Evolutionary conservation across 2,888 invertebrate species (phyloP), one percentile per base, ranked within the genome.

Genomic region (Euphydryas editha): DNA sequence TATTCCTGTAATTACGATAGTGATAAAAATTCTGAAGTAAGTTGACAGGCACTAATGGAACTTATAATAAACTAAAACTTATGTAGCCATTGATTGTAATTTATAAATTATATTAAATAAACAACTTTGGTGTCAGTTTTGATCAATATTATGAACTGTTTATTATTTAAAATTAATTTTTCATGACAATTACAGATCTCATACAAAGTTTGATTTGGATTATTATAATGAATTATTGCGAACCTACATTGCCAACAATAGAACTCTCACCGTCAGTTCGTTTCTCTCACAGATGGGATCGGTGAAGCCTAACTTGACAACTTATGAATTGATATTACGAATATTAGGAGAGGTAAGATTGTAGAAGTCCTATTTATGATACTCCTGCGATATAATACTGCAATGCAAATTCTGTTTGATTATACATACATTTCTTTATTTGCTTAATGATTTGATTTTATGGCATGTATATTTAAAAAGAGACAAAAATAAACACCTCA

Each of bases 191-290:
- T 78, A 72, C 80, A 90, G 93, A 63, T 76, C 79, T 1, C 89
- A 90, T 68, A 83, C 87, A 59, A 79, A 81, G 11, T 86, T 94
- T 67, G 83, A 84, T 17, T 79, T 93, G 15, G 87, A 92, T 0
- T 91, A 94, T 69, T 95, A 94, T 72, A 91, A 94, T 76, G 93
- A 93, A 11, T 83, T 95, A 46, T 81, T 96, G 0, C 84, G 88
- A 74, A 92, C 94, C 2, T 93, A 94, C 74, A 93, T 93, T n/a
- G 93, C 94, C 11, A 96, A 95, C 76, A 85, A 82, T 18, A 84
- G 86, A 59, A 80, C 79, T 5, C 67, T 95, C 0, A 85, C 87
- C 65, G 90, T 84, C 0, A 81, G 84, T 49, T 74, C 83, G 6
- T 94, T 94, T 74, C 79, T 95, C 21, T 70, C 78, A 30, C 83